These are phyloP conservation scores for Scrobipalpa costella DNA, from an alignment of 2,888 invertebrate species.

Conservation along the genomic window DNA sequence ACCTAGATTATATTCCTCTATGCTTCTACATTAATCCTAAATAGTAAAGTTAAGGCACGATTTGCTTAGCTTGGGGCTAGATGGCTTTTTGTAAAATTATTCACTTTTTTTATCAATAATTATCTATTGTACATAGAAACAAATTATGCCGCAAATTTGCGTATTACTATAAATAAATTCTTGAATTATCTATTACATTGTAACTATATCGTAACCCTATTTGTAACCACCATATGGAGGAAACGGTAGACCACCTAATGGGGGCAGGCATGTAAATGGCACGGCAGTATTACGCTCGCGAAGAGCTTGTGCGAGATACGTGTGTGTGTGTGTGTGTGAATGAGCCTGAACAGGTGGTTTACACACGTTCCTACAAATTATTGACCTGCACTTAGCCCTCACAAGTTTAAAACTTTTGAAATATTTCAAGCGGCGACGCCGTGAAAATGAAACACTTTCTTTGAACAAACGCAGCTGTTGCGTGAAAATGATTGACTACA, in stretches of 20 bases:
- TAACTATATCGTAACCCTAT: too few relatives aligned
- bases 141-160: too few relatives aligned
- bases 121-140: too few relatives aligned
- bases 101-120: too few relatives aligned
- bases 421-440: background rate
- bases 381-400: slow-evolving; percentile 15
- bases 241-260: background rate
- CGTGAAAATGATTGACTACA: too few relatives aligned
- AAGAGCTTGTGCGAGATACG: slow-evolving; percentile 28
- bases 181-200: too few relatives aligned
- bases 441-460: background rate
- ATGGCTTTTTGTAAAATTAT: too few relatives aligned
- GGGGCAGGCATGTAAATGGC: slow-evolving; percentile 25
- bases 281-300: slow-evolving; percentile 16
- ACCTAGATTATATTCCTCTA: too few relatives aligned
- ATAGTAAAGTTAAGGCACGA: too few relatives aligned
- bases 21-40: too few relatives aligned
- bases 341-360: slow-evolving; percentile 36
- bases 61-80: too few relatives aligned
- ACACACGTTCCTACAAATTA: slow-evolving; percentile 25
- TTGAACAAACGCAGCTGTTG: background rate
- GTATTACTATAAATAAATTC: too few relatives aligned
- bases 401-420: background rate
- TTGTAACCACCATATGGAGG: background rate
- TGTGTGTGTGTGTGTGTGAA: background rate